Conservation (phyloP, 2,888 invertebrate species). For the Suillia variegata region DNA sequence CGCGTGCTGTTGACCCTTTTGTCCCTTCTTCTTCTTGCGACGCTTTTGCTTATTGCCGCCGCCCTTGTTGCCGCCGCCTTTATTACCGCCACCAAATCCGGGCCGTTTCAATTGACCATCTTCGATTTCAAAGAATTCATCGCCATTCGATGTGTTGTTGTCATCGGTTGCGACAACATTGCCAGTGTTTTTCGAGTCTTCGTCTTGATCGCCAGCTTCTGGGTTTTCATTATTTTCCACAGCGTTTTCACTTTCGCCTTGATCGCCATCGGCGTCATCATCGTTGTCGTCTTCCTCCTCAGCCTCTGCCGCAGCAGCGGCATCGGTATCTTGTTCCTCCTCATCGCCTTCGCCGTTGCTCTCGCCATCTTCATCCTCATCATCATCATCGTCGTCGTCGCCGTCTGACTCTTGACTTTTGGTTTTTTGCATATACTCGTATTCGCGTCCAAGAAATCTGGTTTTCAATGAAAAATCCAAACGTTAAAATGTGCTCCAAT, state of each 20-base stretch:
- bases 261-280: slow-evolving; percentile 30
- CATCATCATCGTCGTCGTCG: slow-evolving; percentile 45
- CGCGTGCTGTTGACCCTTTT: slow-evolving; percentile 27
- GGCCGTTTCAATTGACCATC: slow-evolving; percentile 42
- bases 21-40: slow-evolving; percentile 38
- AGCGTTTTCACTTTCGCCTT: not conserved
- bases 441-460: slow-evolving; percentile 57
- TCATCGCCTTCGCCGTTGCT: slow-evolving; percentile 64
- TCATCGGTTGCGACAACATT: slow-evolving; percentile 18
- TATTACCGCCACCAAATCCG: slow-evolving; percentile 23
- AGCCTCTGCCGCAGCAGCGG: slow-evolving; percentile 20
- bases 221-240: slow-evolving; percentile 10
- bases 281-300: slow-evolving; percentile 21
- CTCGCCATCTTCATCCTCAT: slow-evolving; percentile 64
- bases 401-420: slow-evolving; percentile 19
- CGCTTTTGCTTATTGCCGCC: slow-evolving; percentile 43
- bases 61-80: no score
- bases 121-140: slow-evolving; percentile 53
- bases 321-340: slow-evolving; percentile 59
- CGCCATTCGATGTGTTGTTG: slow-evolving; percentile 36
- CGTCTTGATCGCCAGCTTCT: slow-evolving; percentile 14
- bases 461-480: slow-evolving; percentile 10
- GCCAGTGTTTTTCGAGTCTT: slow-evolving; percentile 29
- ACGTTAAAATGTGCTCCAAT: no score
- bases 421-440: slow-evolving; percentile 44